phyloP scores from a whole-genome alignment of 2,797 vertebrate genomes.

The Potorous gilbertii region DNA sequence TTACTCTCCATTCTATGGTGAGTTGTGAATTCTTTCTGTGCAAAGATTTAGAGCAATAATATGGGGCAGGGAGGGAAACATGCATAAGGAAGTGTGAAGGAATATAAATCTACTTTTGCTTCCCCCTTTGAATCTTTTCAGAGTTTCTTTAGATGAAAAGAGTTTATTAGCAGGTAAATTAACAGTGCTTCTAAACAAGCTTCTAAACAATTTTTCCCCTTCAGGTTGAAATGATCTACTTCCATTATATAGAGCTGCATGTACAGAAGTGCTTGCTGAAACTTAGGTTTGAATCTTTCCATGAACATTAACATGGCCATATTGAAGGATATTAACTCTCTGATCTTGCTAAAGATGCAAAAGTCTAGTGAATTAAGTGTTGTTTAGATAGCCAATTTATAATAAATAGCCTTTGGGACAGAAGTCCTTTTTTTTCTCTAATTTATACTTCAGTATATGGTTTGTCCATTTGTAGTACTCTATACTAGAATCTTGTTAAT shows the following conservation, averaged over 20 bases:
- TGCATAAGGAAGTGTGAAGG: slow-evolving; percentile 38
- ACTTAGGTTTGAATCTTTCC: not conserved
- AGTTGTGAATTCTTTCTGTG: slow-evolving; percentile 55
- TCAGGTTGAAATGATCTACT: slow-evolving; percentile 4
- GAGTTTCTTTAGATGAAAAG: slow-evolving; percentile 45
- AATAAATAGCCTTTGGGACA: not conserved
- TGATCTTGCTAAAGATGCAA: not conserved
- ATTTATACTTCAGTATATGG: not conserved
- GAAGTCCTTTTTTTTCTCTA: not conserved
- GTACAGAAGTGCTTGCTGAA: not conserved
- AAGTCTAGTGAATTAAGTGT: not conserved
- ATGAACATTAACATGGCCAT: not conserved
- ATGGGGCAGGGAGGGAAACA: slow-evolving; percentile 35
- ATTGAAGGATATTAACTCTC: not conserved
- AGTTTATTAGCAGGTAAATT: slow-evolving; percentile 38
- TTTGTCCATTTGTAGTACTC: not conserved
- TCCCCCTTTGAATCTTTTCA: slow-evolving; percentile 34
- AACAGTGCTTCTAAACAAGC: slow-evolving; percentile 29
- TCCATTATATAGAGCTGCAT: not conserved
- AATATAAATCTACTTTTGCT: slow-evolving; percentile 55
- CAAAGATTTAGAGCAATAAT: slow-evolving; percentile 49
- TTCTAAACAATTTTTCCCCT: slow-evolving; percentile 48
- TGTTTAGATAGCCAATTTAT: not conserved
- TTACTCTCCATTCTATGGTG: not conserved
- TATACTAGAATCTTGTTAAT: not conserved